Conservation (phyloP, 2,888 invertebrate species). For the Drosophila planitibia region DNA sequence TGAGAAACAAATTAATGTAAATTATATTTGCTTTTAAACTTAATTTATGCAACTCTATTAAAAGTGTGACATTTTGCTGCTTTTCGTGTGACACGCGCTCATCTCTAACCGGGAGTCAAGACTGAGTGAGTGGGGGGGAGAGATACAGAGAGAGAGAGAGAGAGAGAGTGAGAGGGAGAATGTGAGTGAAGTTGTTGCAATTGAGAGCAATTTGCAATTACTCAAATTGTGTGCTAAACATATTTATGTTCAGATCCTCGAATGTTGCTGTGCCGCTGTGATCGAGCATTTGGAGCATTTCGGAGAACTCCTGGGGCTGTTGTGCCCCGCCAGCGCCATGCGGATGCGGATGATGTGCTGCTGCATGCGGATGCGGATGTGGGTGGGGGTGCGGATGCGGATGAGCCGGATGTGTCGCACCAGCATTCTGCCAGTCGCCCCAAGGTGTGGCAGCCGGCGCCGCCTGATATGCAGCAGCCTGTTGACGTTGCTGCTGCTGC, state of each 20-base stretch:
- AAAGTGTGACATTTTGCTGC: not conserved
- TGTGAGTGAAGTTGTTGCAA: not conserved
- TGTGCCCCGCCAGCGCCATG: conserved; percentile 85
- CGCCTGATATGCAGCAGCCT: conserved; percentile 85
- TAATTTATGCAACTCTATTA: not conserved
- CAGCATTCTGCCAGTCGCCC: conserved; percentile 89
- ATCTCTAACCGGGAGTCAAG: conserved; percentile 23
- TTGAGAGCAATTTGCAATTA: conserved; percentile 78
- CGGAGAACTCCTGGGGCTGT: conserved; percentile 91
- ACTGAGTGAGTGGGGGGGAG: not conserved
- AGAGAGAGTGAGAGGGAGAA: not conserved
- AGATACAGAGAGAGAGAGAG: not conserved
- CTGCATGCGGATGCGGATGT: conserved; percentile 82
- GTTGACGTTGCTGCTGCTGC: conserved; percentile 60
- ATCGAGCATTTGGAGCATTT: conserved; percentile 97
- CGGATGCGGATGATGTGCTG: conserved; percentile 81
- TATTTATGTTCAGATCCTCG: conserved; percentile 94
- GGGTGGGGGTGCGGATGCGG: conserved; percentile 81
- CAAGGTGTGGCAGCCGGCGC: conserved; percentile 85
- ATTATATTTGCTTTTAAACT: not conserved
- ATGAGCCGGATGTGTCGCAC: conserved; percentile 82
- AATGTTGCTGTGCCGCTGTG: conserved; percentile 93
- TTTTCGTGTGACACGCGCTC: conserved; percentile 22
- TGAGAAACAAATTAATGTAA: not conserved
- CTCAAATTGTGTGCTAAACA: conserved; percentile 94